Conservation (phyloP, 53 echinoderm and acorn worm genomes). For the Stichopus horrens region DNA sequence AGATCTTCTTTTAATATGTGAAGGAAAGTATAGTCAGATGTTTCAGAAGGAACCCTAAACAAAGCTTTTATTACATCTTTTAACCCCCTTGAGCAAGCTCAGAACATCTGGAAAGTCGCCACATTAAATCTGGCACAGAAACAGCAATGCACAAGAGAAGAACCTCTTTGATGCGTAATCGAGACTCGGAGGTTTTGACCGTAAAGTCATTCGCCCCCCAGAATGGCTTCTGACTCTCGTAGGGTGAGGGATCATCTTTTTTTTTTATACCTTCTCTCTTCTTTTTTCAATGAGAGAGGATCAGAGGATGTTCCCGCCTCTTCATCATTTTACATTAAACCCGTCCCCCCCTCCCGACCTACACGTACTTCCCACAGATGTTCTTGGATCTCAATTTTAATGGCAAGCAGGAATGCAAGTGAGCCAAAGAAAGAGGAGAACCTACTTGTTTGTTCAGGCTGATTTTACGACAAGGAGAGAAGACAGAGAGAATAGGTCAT, state of each 20-base stretch:
- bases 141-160: too few species aligned
- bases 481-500: slow-evolving; percentile 36
- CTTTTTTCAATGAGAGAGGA: background rate
- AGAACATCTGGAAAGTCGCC: too few species aligned
- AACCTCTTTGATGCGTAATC: too few species aligned
- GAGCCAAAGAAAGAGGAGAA: background rate
- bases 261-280: background rate
- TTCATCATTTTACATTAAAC: background rate
- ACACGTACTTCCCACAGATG: background rate
- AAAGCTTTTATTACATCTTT: too few species aligned
- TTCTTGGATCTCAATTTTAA: background rate
- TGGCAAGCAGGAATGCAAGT: slow-evolving; percentile 26
- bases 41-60: too few species aligned
- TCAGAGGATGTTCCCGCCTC: background rate
- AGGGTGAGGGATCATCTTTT: background rate
- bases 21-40: too few species aligned
- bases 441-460: slow-evolving; percentile 24
- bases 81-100: too few species aligned
- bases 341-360: background rate
- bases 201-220: background rate
- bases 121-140: too few species aligned
- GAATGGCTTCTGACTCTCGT: background rate
- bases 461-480: slow-evolving; percentile 23
- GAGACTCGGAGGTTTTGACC: too few species aligned
- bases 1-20: too few species aligned